Evolutionary conservation across 2,888 invertebrate genomes (phyloP).

Genomic region (Resseliella maxima): DNA sequence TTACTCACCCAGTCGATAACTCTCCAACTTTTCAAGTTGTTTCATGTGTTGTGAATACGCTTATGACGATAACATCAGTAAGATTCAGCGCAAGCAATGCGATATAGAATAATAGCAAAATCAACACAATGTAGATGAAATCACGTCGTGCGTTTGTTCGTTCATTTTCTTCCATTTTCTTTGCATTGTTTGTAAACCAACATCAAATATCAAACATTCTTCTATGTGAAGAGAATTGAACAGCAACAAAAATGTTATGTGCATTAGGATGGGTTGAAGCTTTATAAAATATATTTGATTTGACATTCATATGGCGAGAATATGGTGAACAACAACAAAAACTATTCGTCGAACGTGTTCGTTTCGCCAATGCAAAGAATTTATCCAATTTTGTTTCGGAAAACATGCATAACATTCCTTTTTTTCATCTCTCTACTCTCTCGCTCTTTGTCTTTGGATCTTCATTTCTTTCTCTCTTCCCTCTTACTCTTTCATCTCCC

Average conservation of each 20-base stretch:
- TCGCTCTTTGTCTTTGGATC: no score
- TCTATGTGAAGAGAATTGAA: neutral
- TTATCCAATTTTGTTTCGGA: neutral
- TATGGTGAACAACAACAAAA: neutral
- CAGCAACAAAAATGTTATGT: neutral
- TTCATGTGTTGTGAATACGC: slow-evolving; percentile 42
- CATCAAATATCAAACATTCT: slow-evolving; percentile 34
- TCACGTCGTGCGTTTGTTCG: slow-evolving; percentile 24
- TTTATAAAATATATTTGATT: slow-evolving; percentile 53
- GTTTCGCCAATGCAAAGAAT: neutral
- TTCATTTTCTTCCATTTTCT: neutral
- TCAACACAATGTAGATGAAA: slow-evolving; percentile 1
- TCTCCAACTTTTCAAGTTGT: slow-evolving; percentile 38
- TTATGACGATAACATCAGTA: neutral
- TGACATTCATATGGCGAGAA: slow-evolving; percentile 49
- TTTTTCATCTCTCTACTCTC: no score
- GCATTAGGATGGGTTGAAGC: slow-evolving; percentile 2
- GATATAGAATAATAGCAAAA: neutral
- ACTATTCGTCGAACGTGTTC: neutral
- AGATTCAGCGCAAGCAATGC: neutral
- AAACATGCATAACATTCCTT: slow-evolving; percentile 16
- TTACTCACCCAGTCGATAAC: slow-evolving; percentile 29
- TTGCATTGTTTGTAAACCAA: neutral
- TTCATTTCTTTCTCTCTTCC: no score
- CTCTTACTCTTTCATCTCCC: no score